These are phyloP conservation scores for Catocala sponsa DNA, from an alignment of 2,888 invertebrate genomes.

Conservation along the genomic window DNA sequence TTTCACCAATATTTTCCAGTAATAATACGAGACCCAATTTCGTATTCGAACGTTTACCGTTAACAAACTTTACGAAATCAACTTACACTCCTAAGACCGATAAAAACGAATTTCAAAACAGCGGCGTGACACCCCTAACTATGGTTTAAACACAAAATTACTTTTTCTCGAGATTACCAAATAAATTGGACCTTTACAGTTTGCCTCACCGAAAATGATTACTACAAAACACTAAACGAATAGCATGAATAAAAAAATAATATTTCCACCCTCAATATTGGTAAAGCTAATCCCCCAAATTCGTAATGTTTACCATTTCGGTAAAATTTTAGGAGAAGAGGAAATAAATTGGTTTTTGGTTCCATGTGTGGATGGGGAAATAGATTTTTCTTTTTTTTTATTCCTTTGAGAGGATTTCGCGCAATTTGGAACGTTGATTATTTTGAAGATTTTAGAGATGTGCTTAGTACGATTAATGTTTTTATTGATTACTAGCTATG, in stretches of 20 bases:
- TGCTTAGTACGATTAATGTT: background rate
- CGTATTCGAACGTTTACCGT: background rate
- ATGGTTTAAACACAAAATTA: constrained; percentile 44
- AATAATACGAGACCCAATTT: background rate
- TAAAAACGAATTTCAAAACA: constrained; percentile 14
- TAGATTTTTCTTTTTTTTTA: constrained; percentile 6
- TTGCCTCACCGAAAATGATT: constrained; percentile 40
- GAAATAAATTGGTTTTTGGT: constrained; percentile 16
- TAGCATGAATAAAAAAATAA: constrained; percentile 27
- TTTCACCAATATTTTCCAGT: background rate
- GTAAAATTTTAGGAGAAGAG: constrained; percentile 1
- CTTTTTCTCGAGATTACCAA: constrained; percentile 43
- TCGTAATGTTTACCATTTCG: constrained; percentile 10
- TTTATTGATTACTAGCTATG: background rate
- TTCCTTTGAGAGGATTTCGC: background rate
- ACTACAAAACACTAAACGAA: constrained; percentile 35
- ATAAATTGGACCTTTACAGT: constrained; percentile 43
- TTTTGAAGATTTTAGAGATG: background rate
- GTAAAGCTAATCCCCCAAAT: constrained; percentile 7
- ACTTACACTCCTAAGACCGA: constrained; percentile 6
- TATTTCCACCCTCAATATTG: constrained; percentile 13
- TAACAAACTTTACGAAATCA: background rate
- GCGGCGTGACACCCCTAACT: constrained; percentile 23
- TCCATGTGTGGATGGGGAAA: constrained; percentile 15
- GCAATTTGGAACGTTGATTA: constrained; percentile 4